Base-by-base conservation (phyloP, 2,888 invertebrate species). In the Urechis unicinctus region DNA sequence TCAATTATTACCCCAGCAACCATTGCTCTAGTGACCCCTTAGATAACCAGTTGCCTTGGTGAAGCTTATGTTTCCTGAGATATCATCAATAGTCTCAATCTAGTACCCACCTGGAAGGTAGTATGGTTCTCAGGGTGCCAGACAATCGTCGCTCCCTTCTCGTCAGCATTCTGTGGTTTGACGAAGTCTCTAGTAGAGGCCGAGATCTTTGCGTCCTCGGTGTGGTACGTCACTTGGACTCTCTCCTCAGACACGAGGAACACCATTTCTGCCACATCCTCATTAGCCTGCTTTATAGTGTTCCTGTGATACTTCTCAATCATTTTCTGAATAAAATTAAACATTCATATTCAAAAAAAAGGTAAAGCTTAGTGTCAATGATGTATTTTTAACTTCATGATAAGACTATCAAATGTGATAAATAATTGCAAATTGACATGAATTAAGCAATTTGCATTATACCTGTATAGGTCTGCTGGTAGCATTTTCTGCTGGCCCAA, bases 61-160 rank as follows among this genome's bases (percentile, higher is more conserved):
- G n/a, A n/a, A n/a, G n/a, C n/a, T n/a, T n/a, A n/a, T n/a, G n/a
- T n/a, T n/a, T n/a, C n/a, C n/a, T n/a, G n/a, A n/a, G n/a, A n/a
- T n/a, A n/a, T n/a, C n/a, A n/a, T n/a, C n/a, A n/a, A n/a, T n/a
- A n/a, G n/a, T n/a, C n/a, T n/a, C n/a, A n/a, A n/a, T n/a, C n/a
- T n/a, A n/a, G n/a, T n/a, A n/a, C n/a, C n/a, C n/a, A 74, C 76
- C 69, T 75, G 75, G 64, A 75, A 78, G 36, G 74, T 74, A 44
- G 66, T 63, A 57, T 77, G 75, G 68, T 72, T 73, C 26, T 77
- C 75, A 1, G 66, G 55, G 21, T 67, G 55, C 71, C 73, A 74
- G n/a, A 66, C 61, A 29, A 76, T 61, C 1, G 65, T 67, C 1
- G 73, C 71, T 29, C 75, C 74, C 61, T 75, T 77, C 59, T 77